Conservation (phyloP, 2,797 vertebrate genomes). For the Eulemur mongoz region DNA sequence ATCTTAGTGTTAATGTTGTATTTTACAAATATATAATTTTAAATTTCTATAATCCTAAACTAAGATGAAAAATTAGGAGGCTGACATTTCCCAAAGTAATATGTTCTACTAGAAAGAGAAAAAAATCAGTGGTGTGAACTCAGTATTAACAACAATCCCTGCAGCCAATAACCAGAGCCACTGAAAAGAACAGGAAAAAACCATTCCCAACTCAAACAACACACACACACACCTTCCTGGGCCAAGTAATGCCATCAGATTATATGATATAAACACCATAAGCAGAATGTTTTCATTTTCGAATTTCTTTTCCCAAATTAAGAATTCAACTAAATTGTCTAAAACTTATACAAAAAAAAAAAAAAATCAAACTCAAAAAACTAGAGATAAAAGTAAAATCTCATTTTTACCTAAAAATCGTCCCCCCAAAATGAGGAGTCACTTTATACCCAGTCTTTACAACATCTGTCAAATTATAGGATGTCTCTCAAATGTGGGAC, state of each 20-base stretch:
- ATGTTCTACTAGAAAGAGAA: neutral
- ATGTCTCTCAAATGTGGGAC: neutral
- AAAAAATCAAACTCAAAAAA: slow-evolving; percentile 53
- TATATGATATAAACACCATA: neutral
- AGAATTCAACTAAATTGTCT: slow-evolving; percentile 33
- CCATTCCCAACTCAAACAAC: neutral
- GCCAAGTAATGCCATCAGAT: neutral
- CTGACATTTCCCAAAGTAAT: neutral
- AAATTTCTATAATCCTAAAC: slow-evolving; percentile 25
- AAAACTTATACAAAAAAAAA: neutral
- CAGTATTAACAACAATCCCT: neutral
- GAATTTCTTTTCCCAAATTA: slow-evolving; percentile 36
- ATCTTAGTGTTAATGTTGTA: neutral
- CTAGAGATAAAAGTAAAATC: neutral
- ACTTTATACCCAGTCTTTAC: neutral
- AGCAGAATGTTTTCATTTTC: slow-evolving; percentile 26
- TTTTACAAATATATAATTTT: neutral
- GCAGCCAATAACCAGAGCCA: neutral
- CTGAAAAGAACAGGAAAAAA: neutral
- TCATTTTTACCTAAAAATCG: neutral
- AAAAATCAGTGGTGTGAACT: neutral
- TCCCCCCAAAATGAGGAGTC: neutral
- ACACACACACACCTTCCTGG: neutral
- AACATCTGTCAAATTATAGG: neutral
- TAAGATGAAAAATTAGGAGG: slow-evolving; percentile 6